These are phyloP conservation scores for Hirtodrosophila alboralis DNA, from an alignment of 2,888 invertebrate genomes.

Conservation along the genomic window DNA sequence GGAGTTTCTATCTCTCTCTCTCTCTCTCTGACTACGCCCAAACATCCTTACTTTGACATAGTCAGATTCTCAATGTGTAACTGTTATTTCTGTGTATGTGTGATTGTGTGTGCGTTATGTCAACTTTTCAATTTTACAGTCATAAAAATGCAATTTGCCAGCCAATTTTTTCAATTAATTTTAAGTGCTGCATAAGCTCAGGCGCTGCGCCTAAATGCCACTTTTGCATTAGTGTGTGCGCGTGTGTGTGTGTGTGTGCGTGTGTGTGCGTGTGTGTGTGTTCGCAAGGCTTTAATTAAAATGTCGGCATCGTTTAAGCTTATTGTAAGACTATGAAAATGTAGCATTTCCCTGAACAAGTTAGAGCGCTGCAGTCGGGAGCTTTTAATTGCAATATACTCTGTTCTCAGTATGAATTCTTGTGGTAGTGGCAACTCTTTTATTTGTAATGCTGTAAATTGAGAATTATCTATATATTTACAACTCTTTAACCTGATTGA, in stretches of 20 bases:
- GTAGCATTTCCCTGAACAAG: background rate
- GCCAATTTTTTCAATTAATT: slow-evolving; percentile 72
- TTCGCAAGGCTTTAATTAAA: slow-evolving; percentile 65
- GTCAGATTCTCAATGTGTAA: slow-evolving; percentile 22
- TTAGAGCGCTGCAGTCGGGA: too few relatives aligned
- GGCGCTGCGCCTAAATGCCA: slow-evolving; percentile 51
- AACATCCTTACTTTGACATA: background rate
- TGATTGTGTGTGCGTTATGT: slow-evolving; percentile 38
- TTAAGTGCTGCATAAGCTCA: slow-evolving; percentile 68
- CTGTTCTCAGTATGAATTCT: slow-evolving; percentile 1
- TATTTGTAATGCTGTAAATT: too few relatives aligned
- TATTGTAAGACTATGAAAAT: slow-evolving; percentile 42
- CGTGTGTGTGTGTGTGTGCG: slow-evolving; percentile 4
- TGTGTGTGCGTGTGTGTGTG: too few relatives aligned
- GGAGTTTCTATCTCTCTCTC: background rate
- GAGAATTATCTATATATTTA: too few relatives aligned
- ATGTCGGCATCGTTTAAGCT: slow-evolving; percentile 19
- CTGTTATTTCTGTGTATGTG: slow-evolving; percentile 15
- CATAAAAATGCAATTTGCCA: slow-evolving; percentile 74
- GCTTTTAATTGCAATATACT: slow-evolving; percentile 41
- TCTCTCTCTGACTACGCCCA: background rate
- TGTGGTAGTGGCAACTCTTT: too few relatives aligned
- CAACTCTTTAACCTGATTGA: too few relatives aligned
- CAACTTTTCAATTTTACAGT: slow-evolving; percentile 75
- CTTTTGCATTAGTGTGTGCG: slow-evolving; percentile 6